Conservation (phyloP, 2,888 invertebrate genomes). For the Thelaira solivaga region DNA sequence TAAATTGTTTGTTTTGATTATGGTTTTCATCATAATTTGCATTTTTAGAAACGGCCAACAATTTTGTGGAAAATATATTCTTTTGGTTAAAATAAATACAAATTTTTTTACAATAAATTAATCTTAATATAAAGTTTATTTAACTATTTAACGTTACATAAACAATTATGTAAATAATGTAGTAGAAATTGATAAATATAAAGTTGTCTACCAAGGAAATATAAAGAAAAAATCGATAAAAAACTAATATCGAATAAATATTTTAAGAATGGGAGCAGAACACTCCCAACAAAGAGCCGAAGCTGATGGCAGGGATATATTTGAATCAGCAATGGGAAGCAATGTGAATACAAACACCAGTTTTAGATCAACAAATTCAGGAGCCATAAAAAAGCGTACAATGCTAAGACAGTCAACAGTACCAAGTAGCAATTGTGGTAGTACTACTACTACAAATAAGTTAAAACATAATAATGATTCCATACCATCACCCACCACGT, state of each 20-base stretch:
- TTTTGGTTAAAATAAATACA: not conserved
- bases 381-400: conserved; percentile 66
- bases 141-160: no score
- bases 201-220: not conserved
- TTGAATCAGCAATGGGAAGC: conserved; percentile 65
- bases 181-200: not conserved
- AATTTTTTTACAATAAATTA: no score
- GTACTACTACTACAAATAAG: conserved; percentile 59
- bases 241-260: not conserved
- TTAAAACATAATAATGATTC: conserved; percentile 47
- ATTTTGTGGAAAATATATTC: not conserved
- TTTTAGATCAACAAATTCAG: conserved; percentile 15
- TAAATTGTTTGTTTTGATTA: conserved; percentile 53
- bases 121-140: no score
- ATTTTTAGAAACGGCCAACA: not conserved
- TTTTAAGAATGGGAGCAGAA: conserved; percentile 80
- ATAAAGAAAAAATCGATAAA: conserved; percentile 26
- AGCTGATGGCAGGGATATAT: conserved; percentile 70
- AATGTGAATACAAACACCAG: no score
- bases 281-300: conserved; percentile 79
- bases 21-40: conserved; percentile 8
- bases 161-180: no score
- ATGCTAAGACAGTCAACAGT: conserved; percentile 63
- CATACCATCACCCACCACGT: conserved; percentile 68
- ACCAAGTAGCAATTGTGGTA: conserved; percentile 25